These are phyloP conservation scores for Watsonalla binaria DNA, from an alignment of 2,888 invertebrate species.

Conservation along the genomic window DNA sequence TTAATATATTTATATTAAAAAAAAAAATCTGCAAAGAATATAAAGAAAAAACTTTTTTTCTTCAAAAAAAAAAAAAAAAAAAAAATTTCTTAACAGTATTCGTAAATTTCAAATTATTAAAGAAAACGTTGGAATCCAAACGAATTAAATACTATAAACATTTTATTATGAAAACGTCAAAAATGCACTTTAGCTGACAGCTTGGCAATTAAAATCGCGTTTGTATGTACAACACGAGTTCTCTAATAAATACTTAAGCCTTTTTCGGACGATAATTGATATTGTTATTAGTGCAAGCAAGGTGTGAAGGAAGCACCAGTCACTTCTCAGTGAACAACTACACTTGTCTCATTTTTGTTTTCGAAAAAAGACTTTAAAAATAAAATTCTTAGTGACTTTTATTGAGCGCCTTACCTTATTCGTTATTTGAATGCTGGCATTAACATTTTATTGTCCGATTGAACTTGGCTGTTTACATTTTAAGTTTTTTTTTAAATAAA, in stretches of 20 bases:
- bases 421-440: constrained; percentile 6
- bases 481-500: too few relatives aligned
- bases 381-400: constrained; percentile 6
- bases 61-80: too few relatives aligned
- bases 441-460: constrained; percentile 11
- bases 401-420: constrained; percentile 14
- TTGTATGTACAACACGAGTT: constrained; percentile 5
- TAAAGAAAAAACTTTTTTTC: too few relatives aligned
- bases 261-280: constrained; percentile 39
- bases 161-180: neutral
- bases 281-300: constrained; percentile 55
- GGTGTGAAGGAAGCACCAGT: constrained; percentile 51
- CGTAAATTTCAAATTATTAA: too few relatives aligned
- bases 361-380: constrained; percentile 13
- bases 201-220: constrained; percentile 2
- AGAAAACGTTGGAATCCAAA: neutral
- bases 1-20: too few relatives aligned
- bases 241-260: constrained; percentile 38
- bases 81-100: too few relatives aligned
- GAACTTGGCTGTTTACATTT: neutral
- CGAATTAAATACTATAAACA: neutral
- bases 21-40: too few relatives aligned
- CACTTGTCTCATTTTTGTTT: constrained; percentile 9
- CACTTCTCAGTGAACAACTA: constrained; percentile 13
- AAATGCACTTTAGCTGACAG: neutral